phyloP scores from a whole-genome alignment of 2,888 invertebrate species.

The Neria commutata region DNA sequence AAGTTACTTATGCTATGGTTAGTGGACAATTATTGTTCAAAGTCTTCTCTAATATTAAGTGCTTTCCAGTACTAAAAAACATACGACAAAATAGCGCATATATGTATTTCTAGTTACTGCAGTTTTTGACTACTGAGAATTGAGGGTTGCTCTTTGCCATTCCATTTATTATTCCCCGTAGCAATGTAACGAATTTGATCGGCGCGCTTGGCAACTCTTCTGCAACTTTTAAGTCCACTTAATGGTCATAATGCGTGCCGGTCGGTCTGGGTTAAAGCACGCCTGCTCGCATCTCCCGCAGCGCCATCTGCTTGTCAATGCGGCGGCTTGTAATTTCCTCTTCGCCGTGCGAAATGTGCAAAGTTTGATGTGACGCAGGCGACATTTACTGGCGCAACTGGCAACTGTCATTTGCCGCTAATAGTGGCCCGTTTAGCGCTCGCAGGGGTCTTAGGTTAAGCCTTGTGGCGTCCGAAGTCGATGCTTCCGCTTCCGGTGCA shows the following conservation, averaged over 20 bases:
- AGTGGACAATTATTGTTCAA: too few species aligned
- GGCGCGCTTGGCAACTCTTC: neutral
- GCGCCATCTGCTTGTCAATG: neutral
- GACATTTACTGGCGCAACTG: constrained; percentile 3
- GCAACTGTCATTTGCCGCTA: constrained; percentile 33
- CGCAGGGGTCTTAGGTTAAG: too few species aligned
- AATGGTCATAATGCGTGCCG: constrained; percentile 9
- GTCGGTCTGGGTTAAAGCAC: neutral
- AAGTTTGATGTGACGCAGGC: neutral
- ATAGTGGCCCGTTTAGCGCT: constrained; percentile 29
- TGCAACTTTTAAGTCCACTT: constrained; percentile 6
- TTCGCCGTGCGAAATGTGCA: neutral
- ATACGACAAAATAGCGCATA: too few species aligned
- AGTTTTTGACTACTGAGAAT: neutral
- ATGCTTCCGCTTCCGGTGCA: neutral
- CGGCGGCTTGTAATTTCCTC: neutral
- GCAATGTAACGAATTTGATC: neutral
- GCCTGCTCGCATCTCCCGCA: neutral
- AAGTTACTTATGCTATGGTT: too few species aligned
- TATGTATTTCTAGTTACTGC: neutral
- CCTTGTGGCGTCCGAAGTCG: neutral
- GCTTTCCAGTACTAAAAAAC: too few species aligned
- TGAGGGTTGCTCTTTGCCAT: neutral
- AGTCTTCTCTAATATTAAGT: too few species aligned
- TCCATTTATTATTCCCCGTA: neutral